Percentiles rank a stretch among this genome's conserved stretches.
Conservation (phyloP, 2,888 invertebrate species). For the Petrolisthes manimaculis region DNA sequence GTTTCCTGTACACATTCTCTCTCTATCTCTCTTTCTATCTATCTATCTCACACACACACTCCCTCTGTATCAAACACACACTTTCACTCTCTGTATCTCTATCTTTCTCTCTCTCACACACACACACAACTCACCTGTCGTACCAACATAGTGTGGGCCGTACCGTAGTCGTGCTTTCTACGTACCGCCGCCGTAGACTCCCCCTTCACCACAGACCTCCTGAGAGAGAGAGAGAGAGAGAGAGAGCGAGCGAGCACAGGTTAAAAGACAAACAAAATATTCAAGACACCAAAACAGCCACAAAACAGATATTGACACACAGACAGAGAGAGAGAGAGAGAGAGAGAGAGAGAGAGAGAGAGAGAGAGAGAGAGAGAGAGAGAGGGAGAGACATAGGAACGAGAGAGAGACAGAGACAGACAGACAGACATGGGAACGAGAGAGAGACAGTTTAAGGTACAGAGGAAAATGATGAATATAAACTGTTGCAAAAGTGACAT, state of each 20-base stretch:
- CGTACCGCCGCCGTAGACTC: slow-evolving; percentile 9
- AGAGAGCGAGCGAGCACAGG: not conserved
- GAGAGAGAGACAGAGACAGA: no score
- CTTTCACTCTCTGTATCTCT: no score
- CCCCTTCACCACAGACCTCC: slow-evolving; percentile 30
- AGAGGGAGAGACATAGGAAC: no score
- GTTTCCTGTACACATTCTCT: no score
- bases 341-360: not conserved
- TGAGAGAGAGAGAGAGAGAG: not conserved
- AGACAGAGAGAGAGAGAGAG: not conserved
- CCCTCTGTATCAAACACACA: no score
- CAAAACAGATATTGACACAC: not conserved
- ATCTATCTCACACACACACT: not conserved
- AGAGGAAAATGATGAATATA: no score
- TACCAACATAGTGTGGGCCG: not conserved
- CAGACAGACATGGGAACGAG: no score
- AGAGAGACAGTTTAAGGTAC: no score
- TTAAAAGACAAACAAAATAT: not conserved
- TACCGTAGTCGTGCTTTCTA: slow-evolving; percentile 17
- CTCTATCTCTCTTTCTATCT: not conserved
- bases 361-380: no score
- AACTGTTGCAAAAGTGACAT: no score
- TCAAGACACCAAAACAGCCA: not conserved
- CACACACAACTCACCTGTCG: slow-evolving; percentile 2
- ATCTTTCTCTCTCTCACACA: not conserved